Percentiles rank a stretch among this genome's conserved stretches.
These are phyloP conservation scores for Virgularia gustaviana DNA, from an alignment of 92 coral and sea anemone genomes.

Conservation along the genomic window DNA sequence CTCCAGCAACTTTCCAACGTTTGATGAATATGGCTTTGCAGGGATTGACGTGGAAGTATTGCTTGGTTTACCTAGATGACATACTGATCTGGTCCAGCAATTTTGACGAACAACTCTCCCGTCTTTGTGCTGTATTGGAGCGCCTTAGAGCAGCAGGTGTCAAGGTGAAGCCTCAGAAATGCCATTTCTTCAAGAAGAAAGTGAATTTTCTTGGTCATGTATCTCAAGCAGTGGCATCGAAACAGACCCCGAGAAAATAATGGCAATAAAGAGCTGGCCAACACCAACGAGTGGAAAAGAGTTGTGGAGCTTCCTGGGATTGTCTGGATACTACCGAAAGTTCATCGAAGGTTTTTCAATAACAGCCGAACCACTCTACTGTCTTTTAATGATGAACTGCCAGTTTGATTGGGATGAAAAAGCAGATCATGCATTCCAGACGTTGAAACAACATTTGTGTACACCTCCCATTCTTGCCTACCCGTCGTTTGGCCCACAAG, in stretches of 20 bases:
- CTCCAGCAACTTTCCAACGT: conserved; percentile 45
- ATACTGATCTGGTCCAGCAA: conserved; percentile 35
- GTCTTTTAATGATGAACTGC: conserved; percentile 21
- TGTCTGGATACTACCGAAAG: conserved; percentile 42
- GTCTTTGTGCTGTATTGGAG: too few relatives aligned
- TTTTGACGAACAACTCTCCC: conserved; percentile 20
- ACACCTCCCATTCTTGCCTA: conserved; percentile 35
- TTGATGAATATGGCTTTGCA: conserved; percentile 41
- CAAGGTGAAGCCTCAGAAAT: conserved; percentile 46
- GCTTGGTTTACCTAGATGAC: conserved; percentile 48
- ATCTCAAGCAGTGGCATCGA: conserved; percentile 36
- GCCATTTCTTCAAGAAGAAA: conserved; percentile 40
- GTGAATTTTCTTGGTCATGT: conserved; percentile 53
- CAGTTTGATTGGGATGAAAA: conserved; percentile 45
- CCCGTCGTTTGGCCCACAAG: conserved; percentile 30
- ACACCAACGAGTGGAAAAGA: conserved; percentile 19
- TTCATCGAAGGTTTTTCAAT: conserved; percentile 27
- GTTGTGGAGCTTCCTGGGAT: conserved; percentile 39
- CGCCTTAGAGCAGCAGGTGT: conserved; percentile 40
- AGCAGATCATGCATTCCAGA: conserved; percentile 35
- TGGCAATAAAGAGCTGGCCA: conserved; percentile 41
- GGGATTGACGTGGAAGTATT: conserved; percentile 38
- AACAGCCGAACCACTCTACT: conserved; percentile 42
- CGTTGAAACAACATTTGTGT: conserved; percentile 21
- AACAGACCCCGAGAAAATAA: conserved; percentile 47